Evolutionary conservation across 1,140 invertebrate species (phyloP).

Genomic region (Colletes gigas): DNA sequence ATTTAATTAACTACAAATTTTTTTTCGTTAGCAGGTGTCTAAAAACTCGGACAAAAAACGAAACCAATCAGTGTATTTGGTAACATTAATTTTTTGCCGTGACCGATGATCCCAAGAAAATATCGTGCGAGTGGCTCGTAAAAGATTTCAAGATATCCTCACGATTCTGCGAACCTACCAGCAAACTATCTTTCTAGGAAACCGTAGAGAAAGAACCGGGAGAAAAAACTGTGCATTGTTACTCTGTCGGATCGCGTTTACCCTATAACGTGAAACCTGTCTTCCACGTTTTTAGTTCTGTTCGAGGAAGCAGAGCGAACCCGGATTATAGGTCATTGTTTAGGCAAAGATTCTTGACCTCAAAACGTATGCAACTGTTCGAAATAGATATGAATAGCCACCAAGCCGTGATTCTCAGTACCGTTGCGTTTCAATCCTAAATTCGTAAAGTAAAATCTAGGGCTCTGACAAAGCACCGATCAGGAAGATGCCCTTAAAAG

Average conservation of each 20-base stretch:
- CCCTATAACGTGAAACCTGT: slow-evolving; percentile 10
- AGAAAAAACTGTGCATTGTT: slow-evolving; percentile 35
- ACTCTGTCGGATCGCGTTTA: slow-evolving; percentile 9
- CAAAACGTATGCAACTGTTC: background rate
- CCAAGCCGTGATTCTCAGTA: background rate
- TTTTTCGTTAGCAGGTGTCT: no score
- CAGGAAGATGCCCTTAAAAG: no score
- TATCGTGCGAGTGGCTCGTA: background rate
- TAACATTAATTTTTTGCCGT: background rate
- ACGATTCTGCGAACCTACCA: slow-evolving; percentile 27
- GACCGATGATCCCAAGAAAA: background rate
- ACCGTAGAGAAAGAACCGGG: slow-evolving; percentile 5
- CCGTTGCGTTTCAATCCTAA: background rate
- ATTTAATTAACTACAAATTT: no score
- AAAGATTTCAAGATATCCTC: slow-evolving; percentile 25
- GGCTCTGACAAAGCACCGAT: background rate
- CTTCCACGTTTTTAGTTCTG: slow-evolving; percentile 14
- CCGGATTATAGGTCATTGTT: slow-evolving; percentile 31
- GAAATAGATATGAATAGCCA: background rate
- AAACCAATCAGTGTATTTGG: background rate
- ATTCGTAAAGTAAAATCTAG: background rate
- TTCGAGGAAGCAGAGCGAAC: background rate
- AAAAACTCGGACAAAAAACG: no score
- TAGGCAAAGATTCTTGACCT: slow-evolving; percentile 37
- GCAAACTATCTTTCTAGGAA: slow-evolving; percentile 50